Conservation (phyloP, 2,113 vertebrate genomes). For the Anas platyrhynchos region DNA sequence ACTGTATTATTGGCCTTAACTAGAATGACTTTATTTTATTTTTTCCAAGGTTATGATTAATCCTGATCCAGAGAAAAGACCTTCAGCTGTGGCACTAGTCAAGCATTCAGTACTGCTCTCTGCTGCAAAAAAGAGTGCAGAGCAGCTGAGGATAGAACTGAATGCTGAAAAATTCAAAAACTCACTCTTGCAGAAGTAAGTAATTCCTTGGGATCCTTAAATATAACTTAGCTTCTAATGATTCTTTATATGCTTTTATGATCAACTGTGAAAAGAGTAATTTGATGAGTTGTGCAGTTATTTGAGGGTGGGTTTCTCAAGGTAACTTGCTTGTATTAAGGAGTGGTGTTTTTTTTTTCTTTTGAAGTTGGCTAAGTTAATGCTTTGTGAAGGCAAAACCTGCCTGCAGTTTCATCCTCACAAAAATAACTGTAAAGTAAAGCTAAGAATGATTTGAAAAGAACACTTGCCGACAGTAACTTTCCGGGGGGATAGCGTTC, state of each 20-base stretch:
- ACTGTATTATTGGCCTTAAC: not conserved
- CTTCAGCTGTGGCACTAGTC: slow-evolving; percentile 88
- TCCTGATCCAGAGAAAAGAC: slow-evolving; percentile 88
- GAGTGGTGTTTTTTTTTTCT: not conserved
- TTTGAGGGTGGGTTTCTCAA: not conserved
- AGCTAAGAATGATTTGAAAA: not conserved
- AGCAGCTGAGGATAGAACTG: slow-evolving; percentile 94
- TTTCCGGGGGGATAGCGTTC: not conserved
- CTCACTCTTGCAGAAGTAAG: slow-evolving; percentile 94
- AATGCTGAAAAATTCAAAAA: slow-evolving; percentile 99
- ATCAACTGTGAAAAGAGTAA: not conserved
- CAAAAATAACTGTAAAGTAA: not conserved
- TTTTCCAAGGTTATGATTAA: slow-evolving; percentile 91
- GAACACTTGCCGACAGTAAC: not conserved
- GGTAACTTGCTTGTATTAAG: not conserved
- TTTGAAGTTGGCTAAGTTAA: not conserved
- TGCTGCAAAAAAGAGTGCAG: slow-evolving; percentile 90
- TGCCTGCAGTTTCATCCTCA: not conserved
- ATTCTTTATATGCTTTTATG: not conserved
- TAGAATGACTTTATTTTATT: not conserved
- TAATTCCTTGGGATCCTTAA: not conserved
- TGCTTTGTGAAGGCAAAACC: not conserved
- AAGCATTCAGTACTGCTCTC: slow-evolving; percentile 93
- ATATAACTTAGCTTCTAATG: not conserved
- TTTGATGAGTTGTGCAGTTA: not conserved